Base-by-base conservation (phyloP, 2,113 vertebrate genomes). In the Spheniscus mendiculus region DNA sequence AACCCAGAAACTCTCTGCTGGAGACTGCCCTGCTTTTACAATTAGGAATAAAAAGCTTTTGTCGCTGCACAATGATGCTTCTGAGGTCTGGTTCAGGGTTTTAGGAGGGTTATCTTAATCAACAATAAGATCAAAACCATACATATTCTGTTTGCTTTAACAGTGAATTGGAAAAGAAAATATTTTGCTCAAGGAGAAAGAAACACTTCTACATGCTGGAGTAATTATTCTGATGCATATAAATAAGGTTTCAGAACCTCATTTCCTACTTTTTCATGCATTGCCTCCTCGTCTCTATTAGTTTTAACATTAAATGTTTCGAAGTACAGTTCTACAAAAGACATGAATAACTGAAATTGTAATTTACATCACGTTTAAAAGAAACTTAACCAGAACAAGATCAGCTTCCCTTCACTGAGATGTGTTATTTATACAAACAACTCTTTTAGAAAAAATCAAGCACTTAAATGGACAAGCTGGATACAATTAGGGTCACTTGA, bases 1-100 rank as follows among this genome's bases (percentile, higher is more conserved):
- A 94, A 87, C 96, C 63, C 85, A 63, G 91, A 90, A 90, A 53
- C 85, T 97, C 97, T 76, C 94, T 93, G 93, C 90, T 98, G 96
- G 93, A 76, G 62, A 87, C 92, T 74, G 91, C 77, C 85, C 95
- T 93, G 53, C 94, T 90, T 94, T 96, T 80, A 95, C 96, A 93
- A 90, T 97, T 94, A 94, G 49, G 27, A 77, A 80, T 92, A 79
- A 85, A 96, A 94, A 87, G 91, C 96, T 94, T 96, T 96, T 96
- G 96, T 97, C 17, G 2, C 73, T n/a, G 70, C 81, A 93, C 96
- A 96, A 88, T 85, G 87, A 96, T 92, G 89, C 76, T 88, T 94
- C 95, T 85, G 69, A 91, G 93, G 76, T 91, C 90, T 94, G 73
- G 80, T 90, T 59, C 73, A 79, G 74, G 67, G 67, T 66, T 82